Evolutionary conservation across 2,888 invertebrate genomes (phyloP).

Genomic region (Chorisops tibialis): DNA sequence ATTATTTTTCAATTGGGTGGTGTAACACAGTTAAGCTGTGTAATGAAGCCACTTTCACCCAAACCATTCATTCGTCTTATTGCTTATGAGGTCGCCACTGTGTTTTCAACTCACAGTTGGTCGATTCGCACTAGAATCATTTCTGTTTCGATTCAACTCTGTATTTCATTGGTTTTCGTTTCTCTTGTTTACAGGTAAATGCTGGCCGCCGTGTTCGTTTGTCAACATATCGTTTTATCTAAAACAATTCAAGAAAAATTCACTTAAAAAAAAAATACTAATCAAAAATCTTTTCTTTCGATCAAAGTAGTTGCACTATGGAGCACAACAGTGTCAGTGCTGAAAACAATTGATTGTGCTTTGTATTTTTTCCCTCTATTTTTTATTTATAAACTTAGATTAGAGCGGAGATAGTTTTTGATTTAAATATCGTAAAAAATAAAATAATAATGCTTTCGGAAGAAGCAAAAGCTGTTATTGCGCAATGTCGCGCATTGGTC

Average conservation of each 20-base stretch:
- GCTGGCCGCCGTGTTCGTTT: slow-evolving; percentile 20
- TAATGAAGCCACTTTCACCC: slow-evolving; percentile 14
- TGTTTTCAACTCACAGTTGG: too few species aligned
- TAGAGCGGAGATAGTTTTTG: not conserved
- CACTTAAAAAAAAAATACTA: too few species aligned
- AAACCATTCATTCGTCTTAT: not conserved
- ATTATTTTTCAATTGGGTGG: not conserved
- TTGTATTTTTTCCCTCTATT: not conserved
- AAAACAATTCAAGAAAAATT: too few species aligned
- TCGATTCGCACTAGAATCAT: too few species aligned
- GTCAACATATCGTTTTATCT: not conserved
- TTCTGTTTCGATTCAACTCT: too few species aligned
- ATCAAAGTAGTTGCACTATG: too few species aligned
- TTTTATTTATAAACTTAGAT: not conserved
- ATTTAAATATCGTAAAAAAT: not conserved
- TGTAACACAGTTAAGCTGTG: slow-evolving; percentile 13
- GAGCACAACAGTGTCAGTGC: too few species aligned
- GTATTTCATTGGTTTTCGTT: slow-evolving; percentile 18
- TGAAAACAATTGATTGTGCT: too few species aligned
- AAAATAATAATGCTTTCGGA: not conserved
- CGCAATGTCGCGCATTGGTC: slow-evolving; percentile 40
- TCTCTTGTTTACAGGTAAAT: slow-evolving; percentile 22
- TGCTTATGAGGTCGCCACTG: too few species aligned
- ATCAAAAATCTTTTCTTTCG: too few species aligned
- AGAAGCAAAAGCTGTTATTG: slow-evolving; percentile 36